phyloP scores from a whole-genome alignment of 2,888 invertebrate genomes.

The Rotaria macrura region DNA sequence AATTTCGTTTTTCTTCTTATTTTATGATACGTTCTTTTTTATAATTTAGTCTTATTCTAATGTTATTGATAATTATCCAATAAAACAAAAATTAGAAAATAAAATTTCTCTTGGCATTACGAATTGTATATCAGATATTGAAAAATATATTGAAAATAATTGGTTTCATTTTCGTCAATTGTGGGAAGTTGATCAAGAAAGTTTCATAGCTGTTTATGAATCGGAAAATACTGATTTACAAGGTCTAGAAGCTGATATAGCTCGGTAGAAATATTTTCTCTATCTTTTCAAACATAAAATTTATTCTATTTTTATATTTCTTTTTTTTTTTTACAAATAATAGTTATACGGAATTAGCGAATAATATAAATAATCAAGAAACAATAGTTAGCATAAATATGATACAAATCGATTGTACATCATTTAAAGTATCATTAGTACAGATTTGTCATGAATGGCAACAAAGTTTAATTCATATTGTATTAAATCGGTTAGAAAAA shows the following conservation, averaged over 20 bases:
- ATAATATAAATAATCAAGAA: slow-evolving; percentile 68
- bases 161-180: slow-evolving; percentile 71
- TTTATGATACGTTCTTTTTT: not conserved
- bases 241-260: slow-evolving; percentile 62
- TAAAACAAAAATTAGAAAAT: not conserved
- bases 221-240: slow-evolving; percentile 53
- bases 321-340: slow-evolving; percentile 39
- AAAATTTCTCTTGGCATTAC: not conserved
- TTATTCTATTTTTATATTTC: no score
- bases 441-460: slow-evolving; percentile 72
- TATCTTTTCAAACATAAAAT: not conserved
- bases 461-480: slow-evolving; percentile 35
- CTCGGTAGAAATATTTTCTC: slow-evolving; percentile 41
- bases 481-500: not conserved
- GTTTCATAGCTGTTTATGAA: slow-evolving; percentile 58
- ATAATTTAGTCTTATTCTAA: not conserved
- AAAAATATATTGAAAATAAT: slow-evolving; percentile 41
- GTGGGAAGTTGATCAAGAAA: slow-evolving; percentile 70
- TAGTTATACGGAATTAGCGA: slow-evolving; percentile 66
- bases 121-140: not conserved
- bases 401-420: slow-evolving; percentile 65
- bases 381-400: slow-evolving; percentile 68
- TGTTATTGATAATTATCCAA: not conserved
- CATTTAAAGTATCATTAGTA: slow-evolving; percentile 66
- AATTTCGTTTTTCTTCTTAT: no score